A percentile compares a stretch with the other conserved stretches of the same genome.
Conservation (phyloP, 2,797 vertebrate species). For the Ispidina picta region DNA sequence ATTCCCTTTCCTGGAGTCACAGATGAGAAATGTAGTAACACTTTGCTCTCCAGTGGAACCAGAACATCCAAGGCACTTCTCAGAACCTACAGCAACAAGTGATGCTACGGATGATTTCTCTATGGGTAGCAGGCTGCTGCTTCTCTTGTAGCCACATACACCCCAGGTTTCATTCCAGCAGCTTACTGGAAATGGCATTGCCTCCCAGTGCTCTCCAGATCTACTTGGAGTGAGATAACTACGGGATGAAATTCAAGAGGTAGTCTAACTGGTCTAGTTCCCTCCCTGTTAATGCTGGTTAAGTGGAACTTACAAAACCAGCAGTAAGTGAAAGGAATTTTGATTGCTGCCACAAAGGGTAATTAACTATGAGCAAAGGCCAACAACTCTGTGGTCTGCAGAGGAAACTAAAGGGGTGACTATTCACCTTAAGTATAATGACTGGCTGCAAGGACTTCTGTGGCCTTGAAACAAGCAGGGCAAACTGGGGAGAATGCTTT, state of each 20-base stretch:
- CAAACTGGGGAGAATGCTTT: not conserved
- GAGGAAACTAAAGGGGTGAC: not conserved
- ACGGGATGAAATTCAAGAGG: rapidly evolving
- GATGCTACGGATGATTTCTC: not conserved
- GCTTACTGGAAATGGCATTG: not conserved
- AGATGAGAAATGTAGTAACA: not conserved
- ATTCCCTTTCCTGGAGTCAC: not conserved
- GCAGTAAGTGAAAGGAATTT: not conserved
- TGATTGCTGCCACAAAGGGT: not conserved
- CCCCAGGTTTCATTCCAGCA: not conserved
- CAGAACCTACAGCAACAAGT: not conserved
- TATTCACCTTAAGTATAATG: rapidly evolving
- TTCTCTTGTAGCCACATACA: not conserved
- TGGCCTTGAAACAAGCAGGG: not conserved
- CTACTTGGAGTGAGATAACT: not conserved
- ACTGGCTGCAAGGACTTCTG: not conserved
- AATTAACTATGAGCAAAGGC: not conserved
- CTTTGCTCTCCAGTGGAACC: slow-evolving; percentile 41
- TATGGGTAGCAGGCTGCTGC: not conserved
- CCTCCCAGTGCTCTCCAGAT: not conserved
- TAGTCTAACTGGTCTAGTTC: not conserved
- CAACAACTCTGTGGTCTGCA: not conserved
- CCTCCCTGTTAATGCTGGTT: not conserved
- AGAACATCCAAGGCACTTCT: not conserved
- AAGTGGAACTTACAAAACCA: not conserved